phyloP scores from a whole-genome alignment of 2,797 vertebrate genomes.

The Oreonectes daqikongensis region DNA sequence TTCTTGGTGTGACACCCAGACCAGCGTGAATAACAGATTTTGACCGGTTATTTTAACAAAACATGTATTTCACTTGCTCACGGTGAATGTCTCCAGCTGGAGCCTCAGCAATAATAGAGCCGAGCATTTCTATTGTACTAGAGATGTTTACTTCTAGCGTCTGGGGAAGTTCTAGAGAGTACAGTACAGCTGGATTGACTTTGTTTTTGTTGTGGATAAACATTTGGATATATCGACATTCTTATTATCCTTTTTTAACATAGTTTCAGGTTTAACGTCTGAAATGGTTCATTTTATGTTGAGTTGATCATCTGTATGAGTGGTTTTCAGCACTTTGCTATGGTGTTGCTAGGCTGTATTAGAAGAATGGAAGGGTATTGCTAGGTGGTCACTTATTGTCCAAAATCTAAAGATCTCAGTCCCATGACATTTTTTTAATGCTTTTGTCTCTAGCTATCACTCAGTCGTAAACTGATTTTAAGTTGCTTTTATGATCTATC shows the following conservation, averaged over 20 bases:
- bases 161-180: not conserved
- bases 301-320: not conserved
- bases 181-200: not conserved
- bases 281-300: too few relatives aligned
- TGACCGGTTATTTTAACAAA: slow-evolving; percentile 51
- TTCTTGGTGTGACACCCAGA: slow-evolving; percentile 48
- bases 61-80: slow-evolving; percentile 29
- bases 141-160: not conserved
- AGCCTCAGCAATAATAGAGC: not conserved
- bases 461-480: not conserved
- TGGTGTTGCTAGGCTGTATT: not conserved
- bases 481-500: not conserved
- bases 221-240: not conserved
- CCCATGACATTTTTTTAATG: not conserved
- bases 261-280: not conserved
- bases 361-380: not conserved
- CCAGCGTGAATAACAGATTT: slow-evolving; percentile 45
- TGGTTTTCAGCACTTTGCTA: not conserved
- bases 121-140: not conserved
- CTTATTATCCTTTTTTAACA: not conserved
- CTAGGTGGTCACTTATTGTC: not conserved
- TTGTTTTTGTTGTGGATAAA: not conserved
- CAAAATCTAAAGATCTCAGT: not conserved
- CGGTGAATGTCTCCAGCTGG: slow-evolving; percentile 8
- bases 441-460: not conserved